Evolutionary conservation across 1,140 invertebrate species (phyloP).

Genomic region (Holcopasites calliopsidis): DNA sequence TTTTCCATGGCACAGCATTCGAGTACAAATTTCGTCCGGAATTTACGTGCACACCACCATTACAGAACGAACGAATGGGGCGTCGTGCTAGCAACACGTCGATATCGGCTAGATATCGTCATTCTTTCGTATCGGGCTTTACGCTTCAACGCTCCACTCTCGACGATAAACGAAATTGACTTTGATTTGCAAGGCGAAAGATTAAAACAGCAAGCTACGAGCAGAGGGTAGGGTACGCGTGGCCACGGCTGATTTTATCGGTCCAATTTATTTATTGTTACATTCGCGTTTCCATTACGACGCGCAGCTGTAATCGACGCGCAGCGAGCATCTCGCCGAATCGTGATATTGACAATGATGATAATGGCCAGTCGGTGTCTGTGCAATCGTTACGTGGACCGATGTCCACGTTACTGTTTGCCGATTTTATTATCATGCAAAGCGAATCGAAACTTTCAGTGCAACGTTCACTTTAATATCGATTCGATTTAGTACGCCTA

Average conservation of each 20-base stretch:
- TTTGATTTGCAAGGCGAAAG: slow-evolving; percentile 14
- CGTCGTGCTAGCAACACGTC: no score
- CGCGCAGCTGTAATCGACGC: not conserved
- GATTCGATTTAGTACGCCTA: no score
- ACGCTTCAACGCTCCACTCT: slow-evolving; percentile 1
- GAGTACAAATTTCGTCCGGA: not conserved
- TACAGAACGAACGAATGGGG: no score
- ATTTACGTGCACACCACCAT: not conserved
- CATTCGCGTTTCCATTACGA: slow-evolving; percentile 5
- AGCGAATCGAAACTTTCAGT: not conserved
- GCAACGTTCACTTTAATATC: not conserved
- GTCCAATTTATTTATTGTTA: slow-evolving; percentile 19
- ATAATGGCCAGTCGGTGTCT: not conserved
- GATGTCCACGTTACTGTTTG: not conserved
- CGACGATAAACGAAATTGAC: slow-evolving; percentile 31
- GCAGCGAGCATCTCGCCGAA: not conserved
- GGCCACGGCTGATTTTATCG: slow-evolving; percentile 1
- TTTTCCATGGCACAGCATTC: not conserved
- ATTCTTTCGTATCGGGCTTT: slow-evolving; percentile 25
- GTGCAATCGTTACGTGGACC: no score
- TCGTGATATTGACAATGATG: slow-evolving; percentile 15
- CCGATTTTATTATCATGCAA: not conserved
- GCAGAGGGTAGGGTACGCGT: not conserved
- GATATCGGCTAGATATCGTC: not conserved
- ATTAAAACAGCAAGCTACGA: slow-evolving; percentile 18